phyloP scores from a whole-genome alignment of 2,888 invertebrate species.

The Dasypogon diadema region DNA sequence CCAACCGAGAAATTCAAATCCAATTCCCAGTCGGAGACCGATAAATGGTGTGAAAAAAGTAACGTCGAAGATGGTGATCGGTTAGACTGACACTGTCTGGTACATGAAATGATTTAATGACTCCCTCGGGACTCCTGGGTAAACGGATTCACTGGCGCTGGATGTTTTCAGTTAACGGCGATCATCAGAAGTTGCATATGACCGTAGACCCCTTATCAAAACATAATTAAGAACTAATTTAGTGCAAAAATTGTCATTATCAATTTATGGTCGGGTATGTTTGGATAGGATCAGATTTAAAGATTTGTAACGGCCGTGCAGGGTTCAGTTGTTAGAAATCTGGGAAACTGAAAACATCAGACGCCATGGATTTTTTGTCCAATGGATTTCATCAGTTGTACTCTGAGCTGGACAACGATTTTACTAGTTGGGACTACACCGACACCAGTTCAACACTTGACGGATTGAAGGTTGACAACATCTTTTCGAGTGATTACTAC shows the following conservation, averaged over 20 bases:
- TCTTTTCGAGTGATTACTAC: constrained; percentile 16
- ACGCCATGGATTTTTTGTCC: constrained; percentile 67
- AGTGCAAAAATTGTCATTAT: constrained; percentile 51
- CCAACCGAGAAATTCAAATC: constrained; percentile 10
- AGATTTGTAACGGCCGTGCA: constrained; percentile 42
- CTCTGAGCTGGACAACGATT: constrained; percentile 61
- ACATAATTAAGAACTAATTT: constrained; percentile 52
- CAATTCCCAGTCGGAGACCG: background rate
- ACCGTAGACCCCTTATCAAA: constrained; percentile 28
- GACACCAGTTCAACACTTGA: background rate
- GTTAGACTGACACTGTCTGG: constrained; percentile 65
- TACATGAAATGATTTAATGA: constrained; percentile 60
- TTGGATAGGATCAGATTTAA: constrained; percentile 49
- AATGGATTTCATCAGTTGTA: constrained; percentile 68
- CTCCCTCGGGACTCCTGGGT: constrained; percentile 56
- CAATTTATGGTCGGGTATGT: constrained; percentile 8
- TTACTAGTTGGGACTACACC: constrained; percentile 51
- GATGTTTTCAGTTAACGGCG: background rate
- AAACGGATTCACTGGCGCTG: constrained; percentile 4
- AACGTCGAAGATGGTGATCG: constrained; percentile 34
- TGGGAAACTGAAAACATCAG: background rate
- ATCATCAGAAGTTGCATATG: constrained; percentile 28
- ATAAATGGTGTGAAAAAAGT: constrained; percentile 22
- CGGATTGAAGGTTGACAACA: background rate
- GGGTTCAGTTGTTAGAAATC: constrained; percentile 44